phyloP scores from a whole-genome alignment of 1,140 invertebrate genomes.

The Triops longicaudatus region DNA sequence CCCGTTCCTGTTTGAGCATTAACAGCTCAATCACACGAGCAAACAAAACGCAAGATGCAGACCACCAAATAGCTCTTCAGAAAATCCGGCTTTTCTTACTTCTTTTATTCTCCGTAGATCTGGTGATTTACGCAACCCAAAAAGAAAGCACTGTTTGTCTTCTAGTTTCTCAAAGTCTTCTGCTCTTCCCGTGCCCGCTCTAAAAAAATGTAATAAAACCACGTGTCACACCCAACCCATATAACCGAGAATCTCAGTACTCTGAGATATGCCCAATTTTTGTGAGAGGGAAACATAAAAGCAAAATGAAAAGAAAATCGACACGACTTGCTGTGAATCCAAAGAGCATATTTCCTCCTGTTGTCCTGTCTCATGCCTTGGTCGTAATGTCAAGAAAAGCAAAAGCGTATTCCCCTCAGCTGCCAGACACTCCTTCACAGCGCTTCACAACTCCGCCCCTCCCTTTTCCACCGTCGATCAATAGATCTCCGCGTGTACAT shows the following conservation, averaged over 20 bases:
- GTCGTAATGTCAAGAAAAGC: too few species aligned
- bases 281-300: not conserved
- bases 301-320: not conserved
- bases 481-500: not conserved
- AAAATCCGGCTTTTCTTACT: not conserved
- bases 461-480: not conserved
- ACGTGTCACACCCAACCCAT: not conserved
- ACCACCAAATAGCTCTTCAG: not conserved
- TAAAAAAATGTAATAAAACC: not conserved
- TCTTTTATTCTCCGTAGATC: not conserved
- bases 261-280: not conserved
- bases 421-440: not conserved
- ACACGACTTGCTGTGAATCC: not conserved
- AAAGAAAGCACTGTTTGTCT: not conserved
- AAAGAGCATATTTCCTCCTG: not conserved
- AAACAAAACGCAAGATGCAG: not conserved
- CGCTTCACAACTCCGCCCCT: not conserved
- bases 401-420: too few species aligned
- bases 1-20: not conserved
- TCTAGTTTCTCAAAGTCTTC: not conserved
- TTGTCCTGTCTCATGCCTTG: not conserved
- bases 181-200: not conserved
- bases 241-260: not conserved
- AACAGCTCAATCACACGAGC: not conserved
- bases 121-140: not conserved